phyloP scores from a whole-genome alignment of 2,113 vertebrate species.

The Thamnophis sirtalis region DNA sequence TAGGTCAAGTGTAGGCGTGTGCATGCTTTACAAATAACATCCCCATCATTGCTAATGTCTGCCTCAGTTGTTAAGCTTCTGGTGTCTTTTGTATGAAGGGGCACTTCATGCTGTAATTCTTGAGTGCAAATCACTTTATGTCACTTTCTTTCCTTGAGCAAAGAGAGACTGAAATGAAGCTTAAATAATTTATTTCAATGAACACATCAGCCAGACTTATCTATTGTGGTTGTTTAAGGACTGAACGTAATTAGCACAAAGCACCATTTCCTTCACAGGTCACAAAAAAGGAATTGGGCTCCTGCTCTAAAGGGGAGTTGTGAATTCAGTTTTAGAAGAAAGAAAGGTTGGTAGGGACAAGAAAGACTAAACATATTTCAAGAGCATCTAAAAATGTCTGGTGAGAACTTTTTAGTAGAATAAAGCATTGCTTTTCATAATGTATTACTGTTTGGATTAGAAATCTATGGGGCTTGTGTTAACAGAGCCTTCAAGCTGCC shows the following conservation, averaged over 20 bases:
- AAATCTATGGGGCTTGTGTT: constrained; percentile 48
- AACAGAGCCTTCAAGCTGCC: constrained; percentile 36
- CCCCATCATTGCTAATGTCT: constrained; percentile 54
- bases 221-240: constrained; percentile 68
- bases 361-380: constrained; percentile 68
- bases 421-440: constrained; percentile 62
- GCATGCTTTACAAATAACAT: constrained; percentile 61
- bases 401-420: constrained; percentile 67
- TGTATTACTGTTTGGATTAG: constrained; percentile 46
- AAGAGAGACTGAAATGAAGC: constrained; percentile 72
- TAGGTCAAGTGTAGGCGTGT: constrained; percentile 74
- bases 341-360: constrained; percentile 32
- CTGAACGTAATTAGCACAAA: constrained; percentile 73
- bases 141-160: constrained; percentile 71
- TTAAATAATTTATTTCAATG: constrained; percentile 73
- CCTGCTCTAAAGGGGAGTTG: constrained; percentile 58
- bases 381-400: constrained; percentile 63
- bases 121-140: constrained; percentile 69
- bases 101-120: constrained; percentile 70
- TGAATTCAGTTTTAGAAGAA: constrained; percentile 65
- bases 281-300: constrained; percentile 65
- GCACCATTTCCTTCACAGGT: constrained; percentile 64
- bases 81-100: constrained; percentile 65
- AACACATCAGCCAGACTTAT: constrained; percentile 68
- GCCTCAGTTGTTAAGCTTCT: constrained; percentile 54